Evolutionary conservation across 2,113 vertebrate species (phyloP).

Genomic region (Salvelinus fontinalis): DNA sequence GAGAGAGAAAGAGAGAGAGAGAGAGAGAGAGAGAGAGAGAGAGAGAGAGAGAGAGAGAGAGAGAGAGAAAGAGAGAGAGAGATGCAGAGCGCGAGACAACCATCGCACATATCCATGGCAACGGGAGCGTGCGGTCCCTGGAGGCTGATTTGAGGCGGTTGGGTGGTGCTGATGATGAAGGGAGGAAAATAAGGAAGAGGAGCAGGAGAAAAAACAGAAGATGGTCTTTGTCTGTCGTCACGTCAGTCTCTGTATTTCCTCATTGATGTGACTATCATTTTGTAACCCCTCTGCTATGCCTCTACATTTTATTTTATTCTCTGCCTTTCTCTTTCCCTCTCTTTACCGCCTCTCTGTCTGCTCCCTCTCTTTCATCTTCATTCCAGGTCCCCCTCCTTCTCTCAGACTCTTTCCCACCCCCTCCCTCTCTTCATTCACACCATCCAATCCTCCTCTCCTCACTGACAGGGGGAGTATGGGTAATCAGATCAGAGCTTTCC

Average conservation of each 20-base stretch:
- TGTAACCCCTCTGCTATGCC: conserved; percentile 18
- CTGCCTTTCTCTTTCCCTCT: too few species aligned
- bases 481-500: conserved; percentile 71
- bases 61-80: too few species aligned
- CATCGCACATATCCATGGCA: conserved; percentile 67
- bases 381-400: conserved; percentile 30
- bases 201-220: conserved; percentile 42
- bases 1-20: background rate
- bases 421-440: conserved; percentile 10
- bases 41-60: too few species aligned
- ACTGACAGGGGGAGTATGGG: conserved; percentile 35
- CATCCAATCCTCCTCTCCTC: background rate
- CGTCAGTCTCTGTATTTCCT: conserved; percentile 35
- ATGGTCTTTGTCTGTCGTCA: conserved; percentile 55
- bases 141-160: conserved; percentile 60
- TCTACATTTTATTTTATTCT: background rate
- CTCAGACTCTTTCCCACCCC: conserved; percentile 42
- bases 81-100: conserved; percentile 50
- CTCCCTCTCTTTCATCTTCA: conserved; percentile 30
- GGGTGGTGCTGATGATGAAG: conserved; percentile 62
- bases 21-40: too few species aligned
- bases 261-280: conserved; percentile 5
- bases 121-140: conserved; percentile 47
- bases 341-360: conserved; percentile 21
- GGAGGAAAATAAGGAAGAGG: conserved; percentile 20